Conservation (phyloP, 2,797 vertebrate species). For the Emydoidea blandingii region DNA sequence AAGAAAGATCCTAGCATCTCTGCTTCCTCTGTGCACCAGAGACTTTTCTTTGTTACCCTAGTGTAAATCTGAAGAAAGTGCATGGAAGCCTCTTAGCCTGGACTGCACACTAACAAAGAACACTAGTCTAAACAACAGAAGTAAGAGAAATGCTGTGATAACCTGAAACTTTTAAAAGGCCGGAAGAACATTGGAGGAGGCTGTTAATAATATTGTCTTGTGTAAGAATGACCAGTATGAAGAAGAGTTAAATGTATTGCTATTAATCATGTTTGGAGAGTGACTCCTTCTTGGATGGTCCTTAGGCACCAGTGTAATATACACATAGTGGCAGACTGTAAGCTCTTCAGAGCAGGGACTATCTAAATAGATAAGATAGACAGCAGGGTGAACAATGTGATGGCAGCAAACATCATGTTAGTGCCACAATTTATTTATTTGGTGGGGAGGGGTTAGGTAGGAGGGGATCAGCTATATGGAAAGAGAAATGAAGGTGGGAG, state of each 20-base stretch:
- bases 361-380: background rate
- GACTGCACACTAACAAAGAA: background rate
- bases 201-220: background rate
- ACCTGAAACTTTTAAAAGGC: background rate
- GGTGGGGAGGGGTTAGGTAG: background rate
- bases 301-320: too few relatives aligned
- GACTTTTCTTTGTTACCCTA: background rate
- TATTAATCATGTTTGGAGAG: too few relatives aligned
- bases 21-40: background rate
- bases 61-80: background rate
- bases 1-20: background rate
- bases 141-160: rapidly evolving
- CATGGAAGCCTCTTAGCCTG: background rate
- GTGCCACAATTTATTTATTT: background rate
- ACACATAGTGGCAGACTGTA: too few relatives aligned
- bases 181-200: background rate
- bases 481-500: too few relatives aligned
- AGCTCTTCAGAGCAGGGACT: too few relatives aligned
- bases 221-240: background rate
- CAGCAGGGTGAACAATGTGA: background rate
- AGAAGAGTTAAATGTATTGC: background rate
- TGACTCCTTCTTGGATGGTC: too few relatives aligned
- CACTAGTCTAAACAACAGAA: background rate
- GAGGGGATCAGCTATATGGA: background rate
- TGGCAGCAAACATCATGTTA: background rate